phyloP scores from a whole-genome alignment of 2,888 invertebrate species.

The Exephanes ischioxanthus region DNA sequence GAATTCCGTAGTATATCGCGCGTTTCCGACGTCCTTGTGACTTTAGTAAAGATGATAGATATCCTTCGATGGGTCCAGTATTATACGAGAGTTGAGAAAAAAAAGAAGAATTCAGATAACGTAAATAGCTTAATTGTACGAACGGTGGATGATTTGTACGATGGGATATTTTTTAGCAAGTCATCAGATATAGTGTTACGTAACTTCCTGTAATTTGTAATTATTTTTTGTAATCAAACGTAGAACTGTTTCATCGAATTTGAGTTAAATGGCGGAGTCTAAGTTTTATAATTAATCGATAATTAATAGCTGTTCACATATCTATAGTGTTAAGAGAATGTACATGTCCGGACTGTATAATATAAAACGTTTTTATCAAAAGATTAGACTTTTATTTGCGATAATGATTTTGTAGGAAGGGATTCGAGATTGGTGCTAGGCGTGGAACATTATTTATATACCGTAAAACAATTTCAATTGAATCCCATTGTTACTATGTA shows the following conservation, averaged over 20 bases:
- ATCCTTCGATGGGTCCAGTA: constrained; percentile 58
- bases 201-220: constrained; percentile 8
- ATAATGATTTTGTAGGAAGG: background rate
- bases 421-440: background rate
- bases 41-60: constrained; percentile 41
- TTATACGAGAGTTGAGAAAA: constrained; percentile 41
- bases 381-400: constrained; percentile 31
- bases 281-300: constrained; percentile 18
- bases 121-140: constrained; percentile 28
- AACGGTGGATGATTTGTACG: constrained; percentile 18
- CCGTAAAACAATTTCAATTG: constrained; percentile 21
- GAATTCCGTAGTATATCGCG: constrained; percentile 11
- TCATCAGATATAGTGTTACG: background rate
- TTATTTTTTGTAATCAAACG: constrained; percentile 7
- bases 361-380: constrained; percentile 35
- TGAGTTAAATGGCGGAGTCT: constrained; percentile 1
- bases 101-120: background rate
- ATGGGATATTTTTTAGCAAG: constrained; percentile 16
- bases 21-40: constrained; percentile 22
- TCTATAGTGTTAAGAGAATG: constrained; percentile 35
- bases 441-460: constrained; percentile 34
- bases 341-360: constrained; percentile 39
- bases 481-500: constrained; percentile 18
- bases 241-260: background rate
- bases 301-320: constrained; percentile 28